Percentiles rank a stretch among this genome's conserved stretches.
These are phyloP conservation scores for Chromis chromis DNA, from an alignment of 2,797 vertebrate species.

Conservation along the genomic window DNA sequence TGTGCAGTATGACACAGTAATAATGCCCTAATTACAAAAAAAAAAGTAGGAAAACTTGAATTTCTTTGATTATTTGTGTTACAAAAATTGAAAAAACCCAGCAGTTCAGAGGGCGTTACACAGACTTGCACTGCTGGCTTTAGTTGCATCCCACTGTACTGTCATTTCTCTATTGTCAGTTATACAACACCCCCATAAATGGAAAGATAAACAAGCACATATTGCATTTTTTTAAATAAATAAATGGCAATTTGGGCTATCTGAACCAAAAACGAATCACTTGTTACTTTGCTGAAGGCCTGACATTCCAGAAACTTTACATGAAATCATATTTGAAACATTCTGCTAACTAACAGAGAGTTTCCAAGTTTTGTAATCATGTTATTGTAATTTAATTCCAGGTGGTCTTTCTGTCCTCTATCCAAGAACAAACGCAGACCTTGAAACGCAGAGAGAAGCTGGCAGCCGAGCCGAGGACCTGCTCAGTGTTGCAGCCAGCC, in stretches of 20 bases:
- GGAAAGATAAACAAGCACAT: too few relatives aligned
- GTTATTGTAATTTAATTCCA: conserved; percentile 28
- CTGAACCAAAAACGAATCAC: neutral
- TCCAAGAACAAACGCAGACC: conserved; percentile 49
- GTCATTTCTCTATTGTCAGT: neutral
- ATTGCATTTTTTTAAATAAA: neutral
- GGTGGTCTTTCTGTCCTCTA: conserved; percentile 34
- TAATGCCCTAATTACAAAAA: too few relatives aligned
- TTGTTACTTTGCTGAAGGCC: neutral
- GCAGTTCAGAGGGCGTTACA: too few relatives aligned
- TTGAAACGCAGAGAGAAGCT: conserved; percentile 43
- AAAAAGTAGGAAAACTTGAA: too few relatives aligned
- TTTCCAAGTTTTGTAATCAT: conserved; percentile 34
- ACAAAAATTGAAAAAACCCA: too few relatives aligned
- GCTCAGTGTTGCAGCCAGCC: conserved; percentile 41
- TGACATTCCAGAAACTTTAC: neutral
- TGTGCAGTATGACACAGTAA: too few relatives aligned
- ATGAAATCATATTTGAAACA: neutral
- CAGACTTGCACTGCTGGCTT: too few relatives aligned
- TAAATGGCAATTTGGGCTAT: neutral
- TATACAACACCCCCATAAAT: too few relatives aligned
- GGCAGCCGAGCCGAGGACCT: conserved; percentile 37
- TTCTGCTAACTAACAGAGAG: conserved; percentile 10
- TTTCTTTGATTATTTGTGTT: too few relatives aligned
- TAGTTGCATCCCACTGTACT: too few relatives aligned